Percentiles rank a stretch among this genome's conserved stretches.
Evolutionary conservation across 1,140 invertebrate genomes (phyloP).

Genomic region (Drosophila mayri): DNA sequence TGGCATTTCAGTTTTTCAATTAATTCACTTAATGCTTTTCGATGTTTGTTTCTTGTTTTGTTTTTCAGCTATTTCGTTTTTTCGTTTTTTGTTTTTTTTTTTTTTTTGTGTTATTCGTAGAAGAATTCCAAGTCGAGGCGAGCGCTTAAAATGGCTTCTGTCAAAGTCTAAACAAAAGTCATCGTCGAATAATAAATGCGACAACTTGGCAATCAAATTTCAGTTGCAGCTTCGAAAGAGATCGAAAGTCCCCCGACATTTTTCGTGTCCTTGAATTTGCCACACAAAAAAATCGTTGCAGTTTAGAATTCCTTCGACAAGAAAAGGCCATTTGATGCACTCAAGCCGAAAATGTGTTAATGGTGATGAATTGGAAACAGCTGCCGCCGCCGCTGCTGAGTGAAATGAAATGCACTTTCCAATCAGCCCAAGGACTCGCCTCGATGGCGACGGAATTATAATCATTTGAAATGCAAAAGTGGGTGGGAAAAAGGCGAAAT

Average conservation of each 20-base stretch:
- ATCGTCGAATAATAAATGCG: slow-evolving; percentile 31
- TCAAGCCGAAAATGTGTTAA: slow-evolving; percentile 81
- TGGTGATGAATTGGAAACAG: slow-evolving; percentile 76
- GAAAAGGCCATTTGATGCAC: slow-evolving; percentile 58
- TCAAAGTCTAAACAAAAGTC: slow-evolving; percentile 26
- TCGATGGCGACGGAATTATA: slow-evolving; percentile 18
- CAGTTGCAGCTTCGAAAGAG: slow-evolving; percentile 21
- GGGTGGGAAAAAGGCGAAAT: slow-evolving; percentile 4
- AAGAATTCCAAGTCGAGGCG: slow-evolving; percentile 27
- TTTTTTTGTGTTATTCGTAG: slow-evolving; percentile 22
- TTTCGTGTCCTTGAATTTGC: slow-evolving; percentile 51
- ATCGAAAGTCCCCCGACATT: slow-evolving; percentile 30
- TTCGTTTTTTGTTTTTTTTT: slow-evolving; percentile 10
- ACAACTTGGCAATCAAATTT: slow-evolving; percentile 57
- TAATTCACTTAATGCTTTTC: slow-evolving; percentile 64
- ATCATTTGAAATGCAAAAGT: slow-evolving; percentile 22
- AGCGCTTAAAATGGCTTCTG: slow-evolving; percentile 41
- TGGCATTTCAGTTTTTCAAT: slow-evolving; percentile 70
- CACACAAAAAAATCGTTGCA: slow-evolving; percentile 12
- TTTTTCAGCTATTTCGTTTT: slow-evolving; percentile 22
- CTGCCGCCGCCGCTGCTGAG: slow-evolving; percentile 57
- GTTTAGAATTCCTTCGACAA: slow-evolving; percentile 44
- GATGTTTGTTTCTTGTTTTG: slow-evolving; percentile 21
- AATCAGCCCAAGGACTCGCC: slow-evolving; percentile 68
- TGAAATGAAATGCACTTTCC: slow-evolving; percentile 56